A percentile compares a stretch with the other conserved stretches of the same genome.
phyloP scores from a whole-genome alignment of 2,888 invertebrate species.

The Eupsilia transversa region DNA sequence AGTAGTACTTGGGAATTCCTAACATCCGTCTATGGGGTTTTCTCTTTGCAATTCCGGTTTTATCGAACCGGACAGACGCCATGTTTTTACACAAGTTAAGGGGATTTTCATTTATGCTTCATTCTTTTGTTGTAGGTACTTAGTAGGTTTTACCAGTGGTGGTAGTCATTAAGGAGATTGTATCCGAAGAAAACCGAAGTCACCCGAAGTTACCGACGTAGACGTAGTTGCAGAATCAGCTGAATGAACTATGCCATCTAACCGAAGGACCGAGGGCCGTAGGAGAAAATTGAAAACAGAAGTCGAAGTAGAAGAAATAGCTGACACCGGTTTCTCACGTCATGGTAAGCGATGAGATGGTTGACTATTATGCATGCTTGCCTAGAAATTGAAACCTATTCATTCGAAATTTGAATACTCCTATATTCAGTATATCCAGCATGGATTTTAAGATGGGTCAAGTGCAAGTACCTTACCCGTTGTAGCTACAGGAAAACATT shows the following conservation, averaged over 20 bases:
- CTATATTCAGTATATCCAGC: background rate
- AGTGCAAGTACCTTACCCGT: background rate
- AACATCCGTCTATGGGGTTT: slow-evolving; percentile 64
- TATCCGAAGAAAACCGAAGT: background rate
- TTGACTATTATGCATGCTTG: background rate
- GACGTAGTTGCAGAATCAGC: background rate
- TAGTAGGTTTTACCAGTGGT: background rate
- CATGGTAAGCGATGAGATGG: background rate
- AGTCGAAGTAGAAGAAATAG: background rate
- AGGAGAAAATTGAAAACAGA: background rate
- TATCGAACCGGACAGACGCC: slow-evolving; percentile 32
- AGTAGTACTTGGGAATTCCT: slow-evolving; percentile 61
- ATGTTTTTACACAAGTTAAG: slow-evolving; percentile 5
- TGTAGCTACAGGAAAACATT: background rate
- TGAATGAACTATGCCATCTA: background rate
- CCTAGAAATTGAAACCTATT: background rate
- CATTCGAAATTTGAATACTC: background rate
- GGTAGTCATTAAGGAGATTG: background rate
- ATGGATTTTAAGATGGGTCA: background rate
- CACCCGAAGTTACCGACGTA: background rate
- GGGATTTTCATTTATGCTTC: background rate
- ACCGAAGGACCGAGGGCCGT: background rate
- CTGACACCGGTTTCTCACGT: background rate
- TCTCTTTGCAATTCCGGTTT: slow-evolving; percentile 38
- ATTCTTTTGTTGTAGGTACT: background rate